Conservation (phyloP, 2,888 invertebrate genomes). For the Acanthosepion pharaonis region DNA sequence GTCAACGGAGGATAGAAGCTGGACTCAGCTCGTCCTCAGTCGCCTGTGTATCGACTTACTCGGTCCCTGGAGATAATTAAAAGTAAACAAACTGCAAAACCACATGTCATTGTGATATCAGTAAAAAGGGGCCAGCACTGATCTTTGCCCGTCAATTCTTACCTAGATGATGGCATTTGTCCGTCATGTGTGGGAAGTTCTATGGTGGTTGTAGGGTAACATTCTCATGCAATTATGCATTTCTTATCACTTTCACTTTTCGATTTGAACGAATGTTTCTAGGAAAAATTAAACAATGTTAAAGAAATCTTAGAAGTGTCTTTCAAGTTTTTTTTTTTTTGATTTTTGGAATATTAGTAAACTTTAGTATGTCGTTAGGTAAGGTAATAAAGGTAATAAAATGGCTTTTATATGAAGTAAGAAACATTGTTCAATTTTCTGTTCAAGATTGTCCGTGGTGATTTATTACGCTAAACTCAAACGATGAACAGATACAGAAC, state of each 20-base stretch:
- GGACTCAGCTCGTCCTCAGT: neutral
- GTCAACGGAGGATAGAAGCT: neutral
- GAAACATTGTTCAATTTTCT: no score
- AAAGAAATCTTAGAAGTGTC: neutral
- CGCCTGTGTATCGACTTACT: neutral
- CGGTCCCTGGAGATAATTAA: neutral
- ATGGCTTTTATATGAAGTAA: no score
- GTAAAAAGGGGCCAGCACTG: neutral
- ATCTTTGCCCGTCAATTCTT: constrained; percentile 2
- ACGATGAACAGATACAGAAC: no score
- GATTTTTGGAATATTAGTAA: no score
- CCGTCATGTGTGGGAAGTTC: neutral
- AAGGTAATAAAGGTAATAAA: no score
- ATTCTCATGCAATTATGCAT: no score
- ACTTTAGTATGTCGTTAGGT: no score
- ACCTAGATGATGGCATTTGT: neutral
- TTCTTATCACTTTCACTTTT: no score
- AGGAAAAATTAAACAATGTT: neutral
- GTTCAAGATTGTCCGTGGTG: no score
- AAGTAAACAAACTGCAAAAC: constrained; percentile 6
- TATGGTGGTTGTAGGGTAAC: neutral
- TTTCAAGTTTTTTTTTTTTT: neutral
- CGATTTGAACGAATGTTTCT: neutral
- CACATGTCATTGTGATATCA: neutral
- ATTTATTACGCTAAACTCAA: no score